Conservation (phyloP, 2,113 vertebrate genomes). For the Tetrao urogallus region DNA sequence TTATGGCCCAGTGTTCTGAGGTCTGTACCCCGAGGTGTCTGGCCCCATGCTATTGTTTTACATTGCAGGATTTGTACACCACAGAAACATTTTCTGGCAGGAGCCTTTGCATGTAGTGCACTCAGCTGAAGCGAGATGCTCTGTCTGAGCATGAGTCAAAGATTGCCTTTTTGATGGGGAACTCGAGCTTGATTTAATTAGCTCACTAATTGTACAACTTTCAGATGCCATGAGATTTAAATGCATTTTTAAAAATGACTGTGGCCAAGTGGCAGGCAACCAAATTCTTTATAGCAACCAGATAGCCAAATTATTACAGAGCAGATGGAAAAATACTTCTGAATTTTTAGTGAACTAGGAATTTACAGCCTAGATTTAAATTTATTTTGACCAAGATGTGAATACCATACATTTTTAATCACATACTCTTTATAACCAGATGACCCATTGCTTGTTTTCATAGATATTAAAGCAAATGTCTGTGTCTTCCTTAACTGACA, state of each 20-base stretch:
- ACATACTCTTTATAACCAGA: conserved; percentile 31
- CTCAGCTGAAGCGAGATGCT: neutral
- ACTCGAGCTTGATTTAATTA: conserved; percentile 65
- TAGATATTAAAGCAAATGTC: conserved; percentile 3
- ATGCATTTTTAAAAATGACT: conserved; percentile 12
- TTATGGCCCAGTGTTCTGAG: neutral
- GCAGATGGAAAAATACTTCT: conserved; percentile 71
- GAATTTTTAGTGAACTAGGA: conserved; percentile 57
- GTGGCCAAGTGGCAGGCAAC: conserved; percentile 49
- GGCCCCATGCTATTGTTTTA: neutral
- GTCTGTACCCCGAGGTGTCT: neutral
- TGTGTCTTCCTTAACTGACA: neutral
- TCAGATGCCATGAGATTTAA: conserved; percentile 28
- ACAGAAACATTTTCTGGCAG: neutral
- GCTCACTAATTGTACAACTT: conserved; percentile 38
- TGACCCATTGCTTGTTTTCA: conserved; percentile 36
- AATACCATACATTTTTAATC: conserved; percentile 55
- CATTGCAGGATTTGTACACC: rapidly evolving
- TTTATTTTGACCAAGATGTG: conserved; percentile 46
- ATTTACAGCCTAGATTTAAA: conserved; percentile 55
- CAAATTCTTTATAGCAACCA: conserved; percentile 65
- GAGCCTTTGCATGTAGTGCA: rapidly evolving
- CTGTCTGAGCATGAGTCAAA: neutral
- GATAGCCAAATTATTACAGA: conserved; percentile 69
- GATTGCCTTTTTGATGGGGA: conserved; percentile 11